These are phyloP conservation scores for Mesorhabditis sp. DNA, from an alignment of 2,888 invertebrate species.

Conservation along the genomic window DNA sequence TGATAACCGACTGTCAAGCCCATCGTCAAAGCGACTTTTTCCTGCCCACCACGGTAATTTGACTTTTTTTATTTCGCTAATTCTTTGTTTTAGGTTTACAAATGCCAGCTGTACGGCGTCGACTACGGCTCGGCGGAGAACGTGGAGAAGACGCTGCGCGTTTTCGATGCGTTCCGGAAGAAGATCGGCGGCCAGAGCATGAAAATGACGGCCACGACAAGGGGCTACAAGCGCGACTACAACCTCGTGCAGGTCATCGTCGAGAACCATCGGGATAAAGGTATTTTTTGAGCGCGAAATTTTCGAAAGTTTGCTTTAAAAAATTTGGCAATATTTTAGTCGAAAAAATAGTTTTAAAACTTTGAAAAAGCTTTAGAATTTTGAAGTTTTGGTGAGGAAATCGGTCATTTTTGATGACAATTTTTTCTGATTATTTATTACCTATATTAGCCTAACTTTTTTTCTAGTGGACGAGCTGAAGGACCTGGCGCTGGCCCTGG, in stretches of 20 bases:
- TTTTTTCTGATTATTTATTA: no score
- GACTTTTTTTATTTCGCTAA: no score
- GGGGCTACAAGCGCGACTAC: background rate
- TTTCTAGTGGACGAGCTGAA: background rate
- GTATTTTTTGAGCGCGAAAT: background rate
- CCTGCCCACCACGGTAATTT: no score
- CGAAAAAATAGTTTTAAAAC: background rate
- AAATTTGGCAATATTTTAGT: background rate
- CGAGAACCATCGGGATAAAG: background rate
- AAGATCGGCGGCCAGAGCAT: background rate
- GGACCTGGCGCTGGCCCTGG: background rate
- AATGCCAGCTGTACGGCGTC: constrained; percentile 1
- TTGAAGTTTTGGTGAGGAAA: no score
- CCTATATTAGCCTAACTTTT: no score
- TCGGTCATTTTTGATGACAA: no score
- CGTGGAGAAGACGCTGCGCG: background rate
- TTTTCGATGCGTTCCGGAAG: background rate
- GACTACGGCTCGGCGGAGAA: background rate
- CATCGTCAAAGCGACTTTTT: no score
- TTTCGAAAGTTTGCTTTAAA: background rate
- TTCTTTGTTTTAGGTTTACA: background rate
- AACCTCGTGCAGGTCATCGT: constrained; percentile 1
- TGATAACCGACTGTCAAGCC: no score
- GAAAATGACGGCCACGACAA: background rate
- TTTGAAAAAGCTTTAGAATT: no score